A percentile compares a stretch with the other conserved stretches of the same genome.
Conservation (phyloP, 2,888 invertebrate genomes). For the Eristalis pertinax region DNA sequence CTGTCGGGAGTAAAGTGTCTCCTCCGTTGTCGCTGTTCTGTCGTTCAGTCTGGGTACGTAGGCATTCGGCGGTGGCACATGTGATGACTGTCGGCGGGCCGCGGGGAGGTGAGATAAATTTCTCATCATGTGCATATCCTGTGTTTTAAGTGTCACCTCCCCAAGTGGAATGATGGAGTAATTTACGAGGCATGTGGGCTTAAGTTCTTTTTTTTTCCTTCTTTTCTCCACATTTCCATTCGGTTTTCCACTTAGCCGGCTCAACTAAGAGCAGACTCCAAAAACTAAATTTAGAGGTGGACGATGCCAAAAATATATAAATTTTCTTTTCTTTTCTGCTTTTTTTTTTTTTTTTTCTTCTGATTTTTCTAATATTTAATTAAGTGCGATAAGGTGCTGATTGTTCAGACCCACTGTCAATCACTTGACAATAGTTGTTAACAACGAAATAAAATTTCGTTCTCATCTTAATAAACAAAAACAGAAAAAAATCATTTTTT, state of each 20-base stretch:
- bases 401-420: neutral
- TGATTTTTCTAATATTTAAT: neutral
- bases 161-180: conserved; percentile 54
- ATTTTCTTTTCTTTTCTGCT: neutral
- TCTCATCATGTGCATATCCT: conserved; percentile 63
- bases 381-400: neutral
- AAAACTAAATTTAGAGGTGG: neutral
- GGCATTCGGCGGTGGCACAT: conserved; percentile 1
- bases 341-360: neutral
- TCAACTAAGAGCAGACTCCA: neutral
- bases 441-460: conserved; percentile 17
- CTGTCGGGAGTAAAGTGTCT: conserved; percentile 16
- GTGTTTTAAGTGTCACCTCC: conserved; percentile 67
- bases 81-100: neutral
- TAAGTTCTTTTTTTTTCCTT: neutral
- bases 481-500: neutral
- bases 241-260: conserved; percentile 7
- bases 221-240: neutral
- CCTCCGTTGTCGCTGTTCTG: neutral
- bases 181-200: conserved; percentile 60
- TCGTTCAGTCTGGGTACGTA: neutral
- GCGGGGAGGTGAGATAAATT: conserved; percentile 12
- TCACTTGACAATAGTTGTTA: conserved; percentile 2
- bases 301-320: neutral
- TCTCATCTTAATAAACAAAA: conserved; percentile 39